phyloP scores from a whole-genome alignment of 1,140 invertebrate genomes.

The Drosophila sp. region DNA sequence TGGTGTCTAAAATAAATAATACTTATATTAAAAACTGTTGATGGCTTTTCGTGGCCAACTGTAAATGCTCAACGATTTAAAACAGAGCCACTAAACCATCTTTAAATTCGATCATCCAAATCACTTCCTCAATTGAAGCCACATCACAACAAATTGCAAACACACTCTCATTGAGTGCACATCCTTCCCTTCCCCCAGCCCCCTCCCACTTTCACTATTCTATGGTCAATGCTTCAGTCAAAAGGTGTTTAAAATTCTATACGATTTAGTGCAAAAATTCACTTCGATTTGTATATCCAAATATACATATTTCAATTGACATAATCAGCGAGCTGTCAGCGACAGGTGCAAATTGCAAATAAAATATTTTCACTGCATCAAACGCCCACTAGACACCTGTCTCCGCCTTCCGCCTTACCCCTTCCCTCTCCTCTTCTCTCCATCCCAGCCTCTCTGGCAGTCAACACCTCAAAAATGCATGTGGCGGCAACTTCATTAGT shows the following conservation, averaged over 20 bases:
- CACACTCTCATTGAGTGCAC: not conserved
- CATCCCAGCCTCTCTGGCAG: too few relatives aligned
- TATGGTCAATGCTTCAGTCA: conserved; percentile 13
- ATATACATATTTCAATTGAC: conserved; percentile 56
- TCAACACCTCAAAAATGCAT: conserved; percentile 20
- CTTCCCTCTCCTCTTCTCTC: not conserved
- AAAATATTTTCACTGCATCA: conserved; percentile 51
- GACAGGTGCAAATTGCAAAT: conserved; percentile 44
- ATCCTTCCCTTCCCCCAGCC: too few relatives aligned
- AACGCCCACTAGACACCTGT: not conserved
- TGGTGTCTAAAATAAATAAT: too few relatives aligned
- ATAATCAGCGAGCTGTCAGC: conserved; percentile 35
- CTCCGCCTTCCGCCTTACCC: not conserved
- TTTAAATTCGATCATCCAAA: conserved; percentile 18
- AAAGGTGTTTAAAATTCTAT: conserved; percentile 62
- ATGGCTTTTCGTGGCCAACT: too few relatives aligned
- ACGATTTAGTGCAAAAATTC: conserved; percentile 48
- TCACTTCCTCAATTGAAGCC: conserved; percentile 14
- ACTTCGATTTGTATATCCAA: conserved; percentile 1
- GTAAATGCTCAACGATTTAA: not conserved
- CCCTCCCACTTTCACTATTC: not conserved
- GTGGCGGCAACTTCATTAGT: conserved; percentile 54
- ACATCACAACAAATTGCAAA: conserved; percentile 3
- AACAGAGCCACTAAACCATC: conserved; percentile 7
- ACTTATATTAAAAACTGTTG: conserved; percentile 1